Percentiles rank a stretch among this genome's conserved stretches.
phyloP scores from a whole-genome alignment of 1,140 invertebrate species.

The Oryctes rhinoceros region DNA sequence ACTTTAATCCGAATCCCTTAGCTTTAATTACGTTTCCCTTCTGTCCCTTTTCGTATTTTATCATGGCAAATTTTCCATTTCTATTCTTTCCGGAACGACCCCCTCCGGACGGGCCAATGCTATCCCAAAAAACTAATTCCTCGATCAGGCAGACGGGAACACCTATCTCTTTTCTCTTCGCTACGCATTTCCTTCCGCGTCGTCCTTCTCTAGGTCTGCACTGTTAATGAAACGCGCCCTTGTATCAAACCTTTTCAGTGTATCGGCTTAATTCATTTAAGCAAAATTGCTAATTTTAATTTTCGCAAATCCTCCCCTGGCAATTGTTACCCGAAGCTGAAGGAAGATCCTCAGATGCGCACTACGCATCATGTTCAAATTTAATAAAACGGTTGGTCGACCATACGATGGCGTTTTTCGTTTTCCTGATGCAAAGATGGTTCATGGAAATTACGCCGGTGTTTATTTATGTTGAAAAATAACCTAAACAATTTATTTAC shows the following conservation, averaged over 20 bases:
- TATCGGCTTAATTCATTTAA: background rate
- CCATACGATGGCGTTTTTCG: too few species aligned
- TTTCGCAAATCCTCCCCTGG: background rate
- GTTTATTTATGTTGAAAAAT: too few species aligned
- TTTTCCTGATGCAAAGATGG: too few species aligned
- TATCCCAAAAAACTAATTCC: background rate
- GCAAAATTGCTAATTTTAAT: slow-evolving; percentile 14
- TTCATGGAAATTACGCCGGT: too few species aligned
- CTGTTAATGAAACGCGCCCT: background rate
- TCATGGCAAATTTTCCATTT: slow-evolving; percentile 3
- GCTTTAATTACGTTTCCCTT: background rate
- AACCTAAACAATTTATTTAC: too few species aligned
- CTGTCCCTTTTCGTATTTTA: background rate
- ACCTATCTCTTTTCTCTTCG: background rate
- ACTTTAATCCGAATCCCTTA: background rate
- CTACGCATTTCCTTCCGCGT: background rate
- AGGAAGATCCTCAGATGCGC: background rate
- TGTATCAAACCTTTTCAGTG: background rate
- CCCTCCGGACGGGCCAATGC: too few species aligned
- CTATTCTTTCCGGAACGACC: background rate
- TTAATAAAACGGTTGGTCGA: too few species aligned
- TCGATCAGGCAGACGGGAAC: background rate
- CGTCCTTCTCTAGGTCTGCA: background rate
- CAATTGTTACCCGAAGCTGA: background rate
- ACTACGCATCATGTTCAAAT: too few species aligned